Base-by-base conservation (phyloP, 2,113 vertebrate genomes). In the Coracopsis vasa region DNA sequence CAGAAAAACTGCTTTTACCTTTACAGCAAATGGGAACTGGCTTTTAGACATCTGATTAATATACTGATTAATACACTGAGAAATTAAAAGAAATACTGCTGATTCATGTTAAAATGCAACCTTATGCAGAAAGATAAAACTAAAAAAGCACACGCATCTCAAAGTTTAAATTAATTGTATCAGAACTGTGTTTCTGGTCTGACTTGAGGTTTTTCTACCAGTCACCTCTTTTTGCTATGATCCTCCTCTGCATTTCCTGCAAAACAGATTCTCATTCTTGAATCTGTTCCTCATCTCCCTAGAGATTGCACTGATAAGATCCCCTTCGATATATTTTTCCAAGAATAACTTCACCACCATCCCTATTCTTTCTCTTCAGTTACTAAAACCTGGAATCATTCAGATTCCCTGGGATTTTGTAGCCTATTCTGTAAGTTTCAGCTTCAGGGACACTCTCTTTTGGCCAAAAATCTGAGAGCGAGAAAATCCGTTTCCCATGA, bases 401-500 rank as follows among this genome's bases (percentile, higher is more conserved):
- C 33, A 70, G 9, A 27, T 74, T 66, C 29, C 44, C 29, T 62
- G 71, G 37, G 17, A 54, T 48, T 71, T 37, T 31, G 25, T 56
- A 74, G 45, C 80, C 37, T 18, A 74, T 70, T 75, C 37, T 66
- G 42, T 12, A 81, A 29, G 13, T 61, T 86, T 88, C 11, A 45
- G 10, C 27, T 86, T 47, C 56, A 82, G 23, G 9, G 27, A 79
- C 13, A 16, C 45, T 15, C 3, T 39, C 18, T 56, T 58, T 86
- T 25, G 37, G n/a, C 58, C 10, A 58, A 87, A 84, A 90, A 58
- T 10, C 29, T 64, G n/a, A n/a, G 54, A 71, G 14, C 0, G 0
- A 80, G 47, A 77, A 80, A 65, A 74, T 56, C 54, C 8, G 5
- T 42, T 50, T 33, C 39, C 19, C 0, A 4, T 5, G 13, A 60